Conservation (phyloP, 2,888 invertebrate species). For the Dryomyza anilis region DNA sequence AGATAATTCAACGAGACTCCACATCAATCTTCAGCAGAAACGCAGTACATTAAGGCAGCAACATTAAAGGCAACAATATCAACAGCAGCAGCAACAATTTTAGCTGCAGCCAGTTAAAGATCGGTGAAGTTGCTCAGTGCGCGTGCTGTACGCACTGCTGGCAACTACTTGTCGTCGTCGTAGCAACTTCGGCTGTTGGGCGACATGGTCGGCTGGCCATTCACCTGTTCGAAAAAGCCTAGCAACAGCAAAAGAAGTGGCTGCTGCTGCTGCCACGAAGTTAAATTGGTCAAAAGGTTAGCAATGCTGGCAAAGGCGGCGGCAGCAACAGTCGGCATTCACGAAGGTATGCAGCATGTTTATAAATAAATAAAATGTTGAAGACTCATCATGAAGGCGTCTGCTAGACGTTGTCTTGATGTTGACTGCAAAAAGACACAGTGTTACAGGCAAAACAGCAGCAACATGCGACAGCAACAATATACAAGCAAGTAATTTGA, state of each 20-base stretch:
- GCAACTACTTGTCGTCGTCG: neutral
- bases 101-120: neutral
- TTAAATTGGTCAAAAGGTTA: slow-evolving; percentile 52
- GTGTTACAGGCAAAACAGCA: neutral
- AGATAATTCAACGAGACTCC: neutral
- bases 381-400: too few species aligned
- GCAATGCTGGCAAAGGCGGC: slow-evolving; percentile 31
- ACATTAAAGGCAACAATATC: neutral
- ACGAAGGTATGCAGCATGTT: too few species aligned
- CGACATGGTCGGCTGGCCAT: neutral
- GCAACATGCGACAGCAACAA: neutral
- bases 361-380: too few species aligned
- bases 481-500: neutral
- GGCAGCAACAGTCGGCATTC: neutral
- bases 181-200: neutral
- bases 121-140: neutral
- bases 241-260: neutral
- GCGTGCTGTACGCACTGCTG: neutral
- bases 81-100: too few species aligned
- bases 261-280: neutral
- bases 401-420: too few species aligned
- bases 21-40: slow-evolving; percentile 6
- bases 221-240: neutral
- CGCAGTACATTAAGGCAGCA: too few species aligned
- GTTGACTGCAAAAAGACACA: neutral